Evolutionary conservation across 1,140 invertebrate species (phyloP), one percentile per base, ranked within the genome.

Genomic region (Microvelia longipes): DNA sequence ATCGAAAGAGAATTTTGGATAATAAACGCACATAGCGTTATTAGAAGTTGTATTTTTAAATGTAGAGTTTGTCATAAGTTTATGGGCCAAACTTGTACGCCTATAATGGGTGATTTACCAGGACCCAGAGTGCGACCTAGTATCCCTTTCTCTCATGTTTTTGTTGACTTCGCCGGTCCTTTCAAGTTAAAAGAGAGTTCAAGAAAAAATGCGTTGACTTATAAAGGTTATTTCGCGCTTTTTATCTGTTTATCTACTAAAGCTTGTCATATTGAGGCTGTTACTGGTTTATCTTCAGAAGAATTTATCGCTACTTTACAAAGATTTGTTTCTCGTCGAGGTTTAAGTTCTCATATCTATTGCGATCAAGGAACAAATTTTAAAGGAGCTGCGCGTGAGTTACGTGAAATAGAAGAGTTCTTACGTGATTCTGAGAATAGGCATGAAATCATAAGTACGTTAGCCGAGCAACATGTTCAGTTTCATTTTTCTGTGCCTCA

Each of bases 1-100:
- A 69, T 81, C 1, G 66, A 71, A 27, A 71, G 73, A 26, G 69
- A 72, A 62, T 79, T 73, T 67, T 80, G 78, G 77, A 77, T 78
- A 25, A 2, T 77, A 1, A 30, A 69, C 19, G 75, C 66, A 24
- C 74, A 71, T 27, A 62, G 70, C 2, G 27, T 72, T 14, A 70
- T 76, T 28, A 73, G 71, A 66, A 67, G 28, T 2, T 64, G 67
- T 11, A 71, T 75, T 1, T 67, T 67, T 28, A 72, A 73, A 15
- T 80, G 79, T 70, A 29, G 77, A 1, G 70, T 26, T 24, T 80
- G 79, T 29, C 69, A 65, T 50, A 26, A 28, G 25, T 2, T n/a
- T 2, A 71, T 68, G 28, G 68, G 66, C 11, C 62, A 65, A 50
- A 61, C 14, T 64, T 74, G 71, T 30, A 61, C 71, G 27, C 70